Evolutionary conservation across 2,888 invertebrate genomes (phyloP), one percentile per base, ranked within the genome.

Genomic region (Palloptera scutellata): DNA sequence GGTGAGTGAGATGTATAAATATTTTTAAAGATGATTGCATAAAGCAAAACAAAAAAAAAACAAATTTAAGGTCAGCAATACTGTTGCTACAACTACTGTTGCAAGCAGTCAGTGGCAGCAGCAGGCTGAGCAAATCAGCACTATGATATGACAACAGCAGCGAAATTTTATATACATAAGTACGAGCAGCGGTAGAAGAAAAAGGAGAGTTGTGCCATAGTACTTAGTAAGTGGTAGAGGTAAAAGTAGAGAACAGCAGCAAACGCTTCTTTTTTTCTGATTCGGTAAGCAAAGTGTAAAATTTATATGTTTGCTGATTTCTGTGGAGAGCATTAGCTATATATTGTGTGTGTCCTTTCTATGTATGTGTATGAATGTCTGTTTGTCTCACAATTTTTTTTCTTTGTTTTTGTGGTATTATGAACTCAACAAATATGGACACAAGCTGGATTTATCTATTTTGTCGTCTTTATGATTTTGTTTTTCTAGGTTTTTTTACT

Each of bases 401-500:
- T 51, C 64, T 42, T 55, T 51, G 54, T 52, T 41, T 66, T 61
- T 58, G 58, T 61, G 54, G 62, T 48, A 66, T 58, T 62, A 70
- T 42, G 45, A 66, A 61, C 69, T 71, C 67, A 54, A 69, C 73
- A 72, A 72, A 72, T 70, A 59, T 61, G 66, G 68, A 73, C 69
- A 62, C 65, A 58, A 69, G 68, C 65, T 67, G 73, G 75, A 77
- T 74, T 76, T 76, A 76, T 76, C 69, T 71, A 64, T 58, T 61
- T 55, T 30, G 48, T 30, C 6, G 30, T 30, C 30, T 6, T 30
- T 30, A 30, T 30, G 30, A 30, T 30, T 30, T 30, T 30, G 30
- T 30, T 30, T 30, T 30, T 30, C 30, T 30, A 4, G 2, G 30
- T 6, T 30, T 30, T 30, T 30, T 30, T 30, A 4, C 6, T 4